These are phyloP conservation scores for Psettodes erumei DNA, from an alignment of 2,113 vertebrate species.

Conservation along the genomic window DNA sequence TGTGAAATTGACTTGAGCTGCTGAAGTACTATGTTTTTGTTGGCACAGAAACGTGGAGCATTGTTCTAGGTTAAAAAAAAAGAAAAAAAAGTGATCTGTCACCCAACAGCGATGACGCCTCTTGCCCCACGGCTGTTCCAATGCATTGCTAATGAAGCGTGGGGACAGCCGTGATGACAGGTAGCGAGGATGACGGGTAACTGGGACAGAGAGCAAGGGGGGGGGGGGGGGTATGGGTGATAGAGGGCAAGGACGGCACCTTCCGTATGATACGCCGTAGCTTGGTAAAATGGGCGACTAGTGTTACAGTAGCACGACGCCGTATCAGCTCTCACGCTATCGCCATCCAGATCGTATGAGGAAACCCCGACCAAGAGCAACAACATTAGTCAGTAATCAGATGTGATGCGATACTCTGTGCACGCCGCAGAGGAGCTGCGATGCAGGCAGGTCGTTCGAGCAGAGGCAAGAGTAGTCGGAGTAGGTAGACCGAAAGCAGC, in stretches of 20 bases:
- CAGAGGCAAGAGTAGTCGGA: slow-evolving; percentile 11
- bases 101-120: neutral
- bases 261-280: slow-evolving; percentile 43
- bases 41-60: neutral
- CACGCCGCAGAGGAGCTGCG: slow-evolving; percentile 33
- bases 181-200: slow-evolving; percentile 21
- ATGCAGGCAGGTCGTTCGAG: slow-evolving; percentile 42
- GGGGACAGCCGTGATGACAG: too few relatives aligned
- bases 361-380: slow-evolving; percentile 64
- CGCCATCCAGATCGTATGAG: slow-evolving; percentile 52
- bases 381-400: slow-evolving; percentile 71
- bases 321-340: slow-evolving; percentile 59
- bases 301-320: slow-evolving; percentile 62
- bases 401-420: slow-evolving; percentile 57
- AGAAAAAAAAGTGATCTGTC: slow-evolving; percentile 25
- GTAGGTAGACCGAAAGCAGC: slow-evolving; percentile 16
- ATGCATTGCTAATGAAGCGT: slow-evolving; percentile 8
- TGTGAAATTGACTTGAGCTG: neutral
- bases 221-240: slow-evolving; percentile 7
- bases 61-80: slow-evolving; percentile 2
- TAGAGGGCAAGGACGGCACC: neutral
- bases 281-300: slow-evolving; percentile 52
- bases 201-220: slow-evolving; percentile 7
- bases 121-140: slow-evolving; percentile 18
- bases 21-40: slow-evolving; percentile 17